These are phyloP conservation scores for Catocala nupta DNA, from an alignment of 2,888 invertebrate species.

Conservation along the genomic window DNA sequence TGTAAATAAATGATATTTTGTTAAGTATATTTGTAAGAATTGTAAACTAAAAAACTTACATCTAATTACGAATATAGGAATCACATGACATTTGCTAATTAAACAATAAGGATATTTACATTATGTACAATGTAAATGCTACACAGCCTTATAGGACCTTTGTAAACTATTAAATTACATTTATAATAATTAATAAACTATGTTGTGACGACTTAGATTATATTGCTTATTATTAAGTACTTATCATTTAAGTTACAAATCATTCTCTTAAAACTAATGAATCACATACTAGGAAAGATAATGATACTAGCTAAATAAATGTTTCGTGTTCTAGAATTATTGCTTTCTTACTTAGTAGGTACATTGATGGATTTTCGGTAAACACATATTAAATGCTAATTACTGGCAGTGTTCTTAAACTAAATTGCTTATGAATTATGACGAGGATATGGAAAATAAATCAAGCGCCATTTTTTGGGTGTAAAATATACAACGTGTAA, in stretches of 20 bases:
- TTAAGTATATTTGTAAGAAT: constrained; percentile 23
- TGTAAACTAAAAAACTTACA: constrained; percentile 23
- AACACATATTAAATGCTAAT: constrained; percentile 38
- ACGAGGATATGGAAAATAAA: too few relatives aligned
- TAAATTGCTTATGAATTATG: constrained; percentile 10
- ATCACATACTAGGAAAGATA: constrained; percentile 41
- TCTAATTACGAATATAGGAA: constrained; percentile 41
- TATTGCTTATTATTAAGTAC: constrained; percentile 53
- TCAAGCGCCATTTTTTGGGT: too few relatives aligned
- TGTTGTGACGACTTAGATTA: constrained; percentile 70
- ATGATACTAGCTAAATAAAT: constrained; percentile 16
- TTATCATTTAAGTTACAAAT: constrained; percentile 33
- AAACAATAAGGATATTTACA: constrained; percentile 72
- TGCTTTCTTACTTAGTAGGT: constrained; percentile 26
- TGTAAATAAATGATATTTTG: constrained; percentile 7
- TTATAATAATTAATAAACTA: constrained; percentile 44
- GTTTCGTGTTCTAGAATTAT: constrained; percentile 12
- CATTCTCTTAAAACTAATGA: constrained; percentile 36
- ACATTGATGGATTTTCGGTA: constrained; percentile 25
- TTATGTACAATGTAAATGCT: constrained; percentile 80
- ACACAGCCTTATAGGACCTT: constrained; percentile 80
- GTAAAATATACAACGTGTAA: too few relatives aligned
- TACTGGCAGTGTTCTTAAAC: constrained; percentile 30
- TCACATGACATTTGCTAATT: constrained; percentile 48
- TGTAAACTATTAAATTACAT: constrained; percentile 59